These are phyloP conservation scores for Neoarius graeffei DNA, from an alignment of 2,113 vertebrate genomes.

Conservation along the genomic window DNA sequence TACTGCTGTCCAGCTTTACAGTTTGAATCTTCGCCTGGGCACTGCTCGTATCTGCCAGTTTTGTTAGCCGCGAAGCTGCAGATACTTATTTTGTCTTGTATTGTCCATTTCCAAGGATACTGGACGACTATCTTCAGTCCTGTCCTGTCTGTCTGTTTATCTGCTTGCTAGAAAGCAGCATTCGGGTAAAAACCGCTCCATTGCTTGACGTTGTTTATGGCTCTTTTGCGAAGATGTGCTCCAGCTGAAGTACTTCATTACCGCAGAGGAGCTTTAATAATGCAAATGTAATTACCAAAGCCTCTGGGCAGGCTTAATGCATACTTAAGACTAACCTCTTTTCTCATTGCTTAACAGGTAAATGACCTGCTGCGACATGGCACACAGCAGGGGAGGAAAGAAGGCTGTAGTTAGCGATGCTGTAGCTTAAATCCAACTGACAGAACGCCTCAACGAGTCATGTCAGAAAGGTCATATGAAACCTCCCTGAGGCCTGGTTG, in stretches of 20 bases:
- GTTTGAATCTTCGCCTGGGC: not conserved
- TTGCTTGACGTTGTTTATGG: slow-evolving; percentile 43
- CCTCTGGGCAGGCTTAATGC: slow-evolving; percentile 53
- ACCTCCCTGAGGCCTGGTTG: not conserved
- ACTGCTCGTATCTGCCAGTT: not conserved
- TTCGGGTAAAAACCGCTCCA: not conserved
- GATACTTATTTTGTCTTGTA: not conserved
- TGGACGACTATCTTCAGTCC: not conserved
- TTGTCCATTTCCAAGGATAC: too few relatives aligned
- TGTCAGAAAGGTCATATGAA: not conserved
- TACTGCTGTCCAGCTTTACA: not conserved
- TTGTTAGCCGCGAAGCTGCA: not conserved
- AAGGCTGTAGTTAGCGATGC: not conserved
- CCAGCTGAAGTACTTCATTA: slow-evolving; percentile 65
- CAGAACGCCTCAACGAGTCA: not conserved
- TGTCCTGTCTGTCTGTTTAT: not conserved
- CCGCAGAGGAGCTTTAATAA: slow-evolving; percentile 71
- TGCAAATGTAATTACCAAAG: slow-evolving; percentile 74
- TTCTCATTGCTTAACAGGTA: slow-evolving; percentile 61
- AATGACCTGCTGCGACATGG: slow-evolving; percentile 51
- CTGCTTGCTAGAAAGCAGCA: not conserved
- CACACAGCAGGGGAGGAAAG: slow-evolving; percentile 11
- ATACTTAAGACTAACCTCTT: slow-evolving; percentile 56
- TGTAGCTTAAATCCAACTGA: not conserved
- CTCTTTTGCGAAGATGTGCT: slow-evolving; percentile 26